A percentile compares a stretch with the other conserved stretches of the same genome.
Evolutionary conservation across 2,797 vertebrate species (phyloP).

Genomic region (Pangasius larnaudii): DNA sequence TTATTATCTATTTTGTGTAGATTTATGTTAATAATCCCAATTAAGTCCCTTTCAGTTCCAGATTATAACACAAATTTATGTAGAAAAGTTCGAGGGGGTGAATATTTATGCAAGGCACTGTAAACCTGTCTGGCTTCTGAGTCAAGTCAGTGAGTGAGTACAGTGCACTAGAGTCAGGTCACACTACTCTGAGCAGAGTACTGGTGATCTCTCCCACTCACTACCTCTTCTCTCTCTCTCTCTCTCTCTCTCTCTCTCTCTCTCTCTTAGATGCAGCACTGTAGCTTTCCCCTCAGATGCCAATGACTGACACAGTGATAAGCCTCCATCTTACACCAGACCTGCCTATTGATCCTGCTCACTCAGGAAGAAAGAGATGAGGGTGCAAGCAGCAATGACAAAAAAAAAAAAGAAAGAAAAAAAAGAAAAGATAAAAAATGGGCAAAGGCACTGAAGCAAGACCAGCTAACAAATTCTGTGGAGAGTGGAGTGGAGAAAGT

Average conservation of each 20-base stretch:
- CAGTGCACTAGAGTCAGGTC: conserved; percentile 24
- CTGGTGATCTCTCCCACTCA: conserved; percentile 11
- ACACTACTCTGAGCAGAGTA: conserved; percentile 31
- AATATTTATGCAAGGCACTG: not conserved
- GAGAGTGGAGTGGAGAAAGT: conserved; percentile 2
- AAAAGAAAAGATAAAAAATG: not conserved
- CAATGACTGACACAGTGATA: conserved; percentile 68
- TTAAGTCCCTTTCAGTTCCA: not conserved
- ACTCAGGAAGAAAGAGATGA: conserved; percentile 46
- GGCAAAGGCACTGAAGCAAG: conserved; percentile 28
- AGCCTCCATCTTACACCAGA: conserved; percentile 68
- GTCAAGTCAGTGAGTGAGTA: conserved; percentile 22
- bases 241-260: too few species aligned
- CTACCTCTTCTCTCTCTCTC: not conserved
- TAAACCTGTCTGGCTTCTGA: not conserved
- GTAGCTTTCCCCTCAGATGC: conserved; percentile 62
- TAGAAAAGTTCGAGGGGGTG: not conserved
- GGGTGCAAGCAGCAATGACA: not conserved
- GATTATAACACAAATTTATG: not conserved
- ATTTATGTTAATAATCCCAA: not conserved
- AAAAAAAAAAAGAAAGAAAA: not conserved
- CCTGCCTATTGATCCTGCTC: conserved; percentile 68
- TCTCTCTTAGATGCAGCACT: conserved; percentile 4
- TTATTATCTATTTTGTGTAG: not conserved
- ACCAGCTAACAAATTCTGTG: conserved; percentile 24